Conservation (phyloP, 2,888 invertebrate species). For the Machimus rusticus region DNA sequence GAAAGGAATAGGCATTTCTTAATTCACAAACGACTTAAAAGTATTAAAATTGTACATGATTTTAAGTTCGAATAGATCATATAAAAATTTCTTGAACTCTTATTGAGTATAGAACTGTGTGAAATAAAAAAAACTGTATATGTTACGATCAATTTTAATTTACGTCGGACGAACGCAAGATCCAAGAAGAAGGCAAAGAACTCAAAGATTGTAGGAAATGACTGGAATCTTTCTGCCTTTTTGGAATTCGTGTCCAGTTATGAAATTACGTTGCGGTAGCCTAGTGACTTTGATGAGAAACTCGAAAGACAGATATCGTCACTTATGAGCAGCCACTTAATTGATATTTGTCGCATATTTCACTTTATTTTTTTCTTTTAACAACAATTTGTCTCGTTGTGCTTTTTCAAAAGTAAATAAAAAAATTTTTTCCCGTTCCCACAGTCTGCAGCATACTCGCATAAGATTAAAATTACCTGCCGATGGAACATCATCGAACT, state of each 20-base stretch:
- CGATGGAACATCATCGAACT: neutral
- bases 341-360: neutral
- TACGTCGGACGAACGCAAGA: neutral
- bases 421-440: neutral
- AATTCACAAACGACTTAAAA: no score
- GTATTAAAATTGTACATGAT: neutral
- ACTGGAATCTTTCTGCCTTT: neutral
- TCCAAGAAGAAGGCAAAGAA: neutral
- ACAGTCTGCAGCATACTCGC: neutral
- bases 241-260: neutral
- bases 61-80: neutral
- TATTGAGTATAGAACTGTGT: neutral
- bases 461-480: neutral
- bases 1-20: no score
- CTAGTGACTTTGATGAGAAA: neutral
- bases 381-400: neutral
- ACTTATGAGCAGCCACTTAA: neutral
- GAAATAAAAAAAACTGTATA: neutral
- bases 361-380: neutral
- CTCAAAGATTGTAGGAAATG: neutral
- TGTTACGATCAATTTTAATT: neutral
- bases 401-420: neutral
- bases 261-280: neutral
- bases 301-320: neutral
- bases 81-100: neutral